These are phyloP conservation scores for Lepidurus apus DNA, from an alignment of 1,140 invertebrate genomes.

Conservation along the genomic window DNA sequence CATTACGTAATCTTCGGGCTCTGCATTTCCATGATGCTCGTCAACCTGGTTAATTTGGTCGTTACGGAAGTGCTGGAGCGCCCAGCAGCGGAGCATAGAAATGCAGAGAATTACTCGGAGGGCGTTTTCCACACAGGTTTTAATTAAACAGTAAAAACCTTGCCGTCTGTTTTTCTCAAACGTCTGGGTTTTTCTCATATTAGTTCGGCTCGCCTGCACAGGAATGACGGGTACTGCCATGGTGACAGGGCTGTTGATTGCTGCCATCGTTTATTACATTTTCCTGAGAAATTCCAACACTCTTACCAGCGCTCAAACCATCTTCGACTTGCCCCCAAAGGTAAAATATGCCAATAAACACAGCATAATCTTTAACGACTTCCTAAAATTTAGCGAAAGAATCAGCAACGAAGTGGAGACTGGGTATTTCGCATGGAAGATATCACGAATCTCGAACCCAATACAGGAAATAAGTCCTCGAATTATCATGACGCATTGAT, in stretches of 20 bases:
- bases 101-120: not conserved
- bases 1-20: not conserved
- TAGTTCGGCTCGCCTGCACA: conserved; percentile 2
- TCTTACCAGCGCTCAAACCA: not conserved
- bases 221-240: conserved; percentile 2
- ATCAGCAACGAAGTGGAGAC: not conserved
- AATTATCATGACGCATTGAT: too few relatives aligned
- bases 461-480: not conserved
- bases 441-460: not conserved
- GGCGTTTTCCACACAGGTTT: conserved; percentile 12
- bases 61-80: not conserved
- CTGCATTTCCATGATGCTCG: not conserved
- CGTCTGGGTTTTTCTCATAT: not conserved
- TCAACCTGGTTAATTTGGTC: conserved; percentile 6
- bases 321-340: not conserved
- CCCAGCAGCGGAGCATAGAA: not conserved
- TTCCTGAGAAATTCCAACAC: not conserved
- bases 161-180: not conserved
- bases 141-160: not conserved
- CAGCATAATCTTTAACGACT: too few relatives aligned
- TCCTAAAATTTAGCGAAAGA: not conserved
- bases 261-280: not conserved
- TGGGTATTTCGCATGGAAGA: conserved; percentile 16
- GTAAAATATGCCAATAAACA: not conserved
- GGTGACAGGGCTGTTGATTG: not conserved